phyloP scores from a whole-genome alignment of 2,888 invertebrate genomes.

The Caenorhabditis doughertyi region DNA sequence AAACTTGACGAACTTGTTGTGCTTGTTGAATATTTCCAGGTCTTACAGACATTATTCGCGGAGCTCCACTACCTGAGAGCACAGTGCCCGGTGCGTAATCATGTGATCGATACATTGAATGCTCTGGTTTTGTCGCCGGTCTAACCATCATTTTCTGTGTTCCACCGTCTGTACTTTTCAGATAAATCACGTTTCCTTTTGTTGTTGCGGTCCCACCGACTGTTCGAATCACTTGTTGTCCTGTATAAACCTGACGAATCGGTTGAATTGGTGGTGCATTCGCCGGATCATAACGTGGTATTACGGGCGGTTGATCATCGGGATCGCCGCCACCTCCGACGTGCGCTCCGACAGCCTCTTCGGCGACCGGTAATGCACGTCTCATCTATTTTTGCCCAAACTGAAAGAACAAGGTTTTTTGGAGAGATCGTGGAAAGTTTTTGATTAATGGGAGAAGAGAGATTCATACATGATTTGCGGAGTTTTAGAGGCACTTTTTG shows the following conservation, averaged over 20 bases:
- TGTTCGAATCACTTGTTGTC: not conserved
- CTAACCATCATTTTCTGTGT: constrained; percentile 6
- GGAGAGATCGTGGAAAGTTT: not conserved
- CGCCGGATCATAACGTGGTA: constrained; percentile 58
- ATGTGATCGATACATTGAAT: not conserved
- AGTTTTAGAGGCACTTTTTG: not conserved
- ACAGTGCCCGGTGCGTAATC: constrained; percentile 4
- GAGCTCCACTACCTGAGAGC: not conserved
- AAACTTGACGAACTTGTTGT: constrained; percentile 3
- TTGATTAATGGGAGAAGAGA: no score
- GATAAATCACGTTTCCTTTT: constrained; percentile 9
- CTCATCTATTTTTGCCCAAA: not conserved
- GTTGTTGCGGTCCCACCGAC: not conserved
- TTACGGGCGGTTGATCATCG: constrained; percentile 60
- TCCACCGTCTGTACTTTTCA: constrained; percentile 12
- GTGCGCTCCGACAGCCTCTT: constrained; percentile 60
- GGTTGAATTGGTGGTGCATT: not conserved
- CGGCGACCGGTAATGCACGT: constrained; percentile 22
- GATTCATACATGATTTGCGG: not conserved
- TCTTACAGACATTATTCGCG: not conserved
- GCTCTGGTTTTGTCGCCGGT: not conserved
- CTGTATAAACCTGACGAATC: not conserved
- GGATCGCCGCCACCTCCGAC: constrained; percentile 15
- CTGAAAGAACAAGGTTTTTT: not conserved
- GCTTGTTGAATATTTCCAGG: not conserved